These are phyloP conservation scores for Capitella teleta DNA, from an alignment of 1,140 invertebrate genomes.

Conservation along the genomic window DNA sequence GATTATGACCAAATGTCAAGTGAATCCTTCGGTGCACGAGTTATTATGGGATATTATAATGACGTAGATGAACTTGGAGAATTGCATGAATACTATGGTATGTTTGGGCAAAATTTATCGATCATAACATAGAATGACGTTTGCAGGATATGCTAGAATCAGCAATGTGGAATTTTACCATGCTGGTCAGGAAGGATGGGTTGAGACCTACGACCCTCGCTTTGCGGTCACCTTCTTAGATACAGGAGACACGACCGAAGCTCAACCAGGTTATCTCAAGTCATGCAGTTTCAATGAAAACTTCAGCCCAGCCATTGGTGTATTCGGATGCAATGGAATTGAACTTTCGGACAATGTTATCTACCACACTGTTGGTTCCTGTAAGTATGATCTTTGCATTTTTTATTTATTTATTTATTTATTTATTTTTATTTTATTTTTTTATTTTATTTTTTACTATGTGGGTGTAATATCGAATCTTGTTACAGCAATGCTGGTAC, in stretches of 20 bases:
- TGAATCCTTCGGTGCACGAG: conserved; percentile 33
- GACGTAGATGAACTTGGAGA: neutral
- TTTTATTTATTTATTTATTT: no score
- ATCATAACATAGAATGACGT: no score
- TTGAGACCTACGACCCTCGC: conserved; percentile 23
- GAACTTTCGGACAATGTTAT: conserved; percentile 10
- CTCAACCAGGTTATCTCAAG: conserved; percentile 19
- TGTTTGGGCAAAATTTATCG: no score
- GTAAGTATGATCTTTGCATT: conserved; percentile 2
- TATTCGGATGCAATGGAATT: conserved; percentile 14
- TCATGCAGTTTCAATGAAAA: conserved; percentile 22
- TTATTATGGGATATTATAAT: conserved; percentile 22
- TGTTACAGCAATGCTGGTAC: conserved; percentile 1
- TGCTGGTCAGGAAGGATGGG: conserved; percentile 31
- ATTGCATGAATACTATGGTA: no score
- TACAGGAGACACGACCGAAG: neutral
- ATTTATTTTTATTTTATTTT: no score
- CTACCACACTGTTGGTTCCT: conserved; percentile 10
- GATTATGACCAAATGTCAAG: conserved; percentile 20
- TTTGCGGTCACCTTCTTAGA: conserved; percentile 23
- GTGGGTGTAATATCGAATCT: no score
- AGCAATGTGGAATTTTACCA: conserved; percentile 24
- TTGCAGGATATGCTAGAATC: no score
- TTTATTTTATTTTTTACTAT: no score
- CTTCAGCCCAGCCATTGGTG: conserved; percentile 27